Evolutionary conservation across 1,140 invertebrate species (phyloP).

Genomic region (Sinonovacula constricta): DNA sequence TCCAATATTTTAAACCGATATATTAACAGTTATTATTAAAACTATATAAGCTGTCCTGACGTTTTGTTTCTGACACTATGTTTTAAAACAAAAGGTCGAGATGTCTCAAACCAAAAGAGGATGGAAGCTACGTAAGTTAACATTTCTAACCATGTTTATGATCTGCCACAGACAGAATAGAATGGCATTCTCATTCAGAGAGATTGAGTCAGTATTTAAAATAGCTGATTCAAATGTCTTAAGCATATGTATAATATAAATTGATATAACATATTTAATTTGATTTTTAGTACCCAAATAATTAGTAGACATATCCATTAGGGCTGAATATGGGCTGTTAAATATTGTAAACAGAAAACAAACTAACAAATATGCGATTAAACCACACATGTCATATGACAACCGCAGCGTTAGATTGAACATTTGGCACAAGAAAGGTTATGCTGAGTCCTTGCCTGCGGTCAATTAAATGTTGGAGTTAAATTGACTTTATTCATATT

Average conservation of each 20-base stretch:
- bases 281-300: background rate
- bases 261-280: background rate
- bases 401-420: too few relatives aligned
- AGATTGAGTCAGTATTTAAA: background rate
- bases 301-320: background rate
- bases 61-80: too few relatives aligned
- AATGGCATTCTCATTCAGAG: background rate
- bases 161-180: background rate
- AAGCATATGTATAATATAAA: background rate
- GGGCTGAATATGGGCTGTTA: too few relatives aligned
- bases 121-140: constrained; percentile 79
- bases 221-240: too few relatives aligned
- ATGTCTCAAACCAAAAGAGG: constrained; percentile 79
- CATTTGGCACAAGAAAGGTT: too few relatives aligned
- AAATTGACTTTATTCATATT: too few relatives aligned
- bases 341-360: too few relatives aligned
- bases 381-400: too few relatives aligned
- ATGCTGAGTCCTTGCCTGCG: too few relatives aligned
- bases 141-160: background rate
- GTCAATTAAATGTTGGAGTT: too few relatives aligned
- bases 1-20: background rate
- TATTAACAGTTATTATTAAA: background rate
- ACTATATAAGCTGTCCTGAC: background rate
- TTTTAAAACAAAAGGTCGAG: constrained; percentile 3
- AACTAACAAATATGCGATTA: too few relatives aligned